A percentile compares a stretch with the other conserved stretches of the same genome.
Conservation (phyloP, 1,140 invertebrate genomes). For the Neuroterus valhalla region DNA sequence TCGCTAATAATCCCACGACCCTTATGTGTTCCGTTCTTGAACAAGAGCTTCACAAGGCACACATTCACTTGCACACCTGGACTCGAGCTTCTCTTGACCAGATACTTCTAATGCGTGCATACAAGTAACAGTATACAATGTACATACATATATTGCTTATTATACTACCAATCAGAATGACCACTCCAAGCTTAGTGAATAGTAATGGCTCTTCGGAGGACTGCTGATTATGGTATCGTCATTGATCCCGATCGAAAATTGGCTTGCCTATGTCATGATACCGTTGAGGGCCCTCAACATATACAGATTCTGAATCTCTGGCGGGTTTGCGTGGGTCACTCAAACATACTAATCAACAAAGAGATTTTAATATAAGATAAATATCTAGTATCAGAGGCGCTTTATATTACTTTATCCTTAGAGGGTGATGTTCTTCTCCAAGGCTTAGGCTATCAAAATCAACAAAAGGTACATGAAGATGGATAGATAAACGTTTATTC, state of each 20-base stretch:
- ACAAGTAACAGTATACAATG: neutral
- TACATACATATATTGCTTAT: conserved; percentile 18
- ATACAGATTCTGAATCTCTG: conserved; percentile 26
- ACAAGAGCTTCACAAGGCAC: conserved; percentile 10
- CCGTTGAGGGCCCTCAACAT: conserved; percentile 54
- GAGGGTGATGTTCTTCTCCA: too few species aligned
- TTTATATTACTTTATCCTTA: too few species aligned
- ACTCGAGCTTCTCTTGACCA: neutral
- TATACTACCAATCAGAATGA: conserved; percentile 44
- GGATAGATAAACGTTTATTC: too few species aligned
- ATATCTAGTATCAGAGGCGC: too few species aligned
- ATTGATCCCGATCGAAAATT: conserved; percentile 59
- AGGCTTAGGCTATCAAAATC: too few species aligned
- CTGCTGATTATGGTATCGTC: conserved; percentile 49
- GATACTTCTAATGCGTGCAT: neutral
- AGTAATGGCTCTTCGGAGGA: conserved; percentile 50
- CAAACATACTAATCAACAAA: neutral
- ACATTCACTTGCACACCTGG: conserved; percentile 4
- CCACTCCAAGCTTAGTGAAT: conserved; percentile 57
- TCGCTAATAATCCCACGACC: neutral
- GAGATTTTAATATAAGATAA: neutral
- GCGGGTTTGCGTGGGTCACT: neutral
- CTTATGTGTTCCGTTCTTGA: conserved; percentile 21
- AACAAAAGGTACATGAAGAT: too few species aligned
- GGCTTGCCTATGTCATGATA: conserved; percentile 50